Conservation (phyloP, 2,113 vertebrate species). For the Gopherus flavomarginatus region DNA sequence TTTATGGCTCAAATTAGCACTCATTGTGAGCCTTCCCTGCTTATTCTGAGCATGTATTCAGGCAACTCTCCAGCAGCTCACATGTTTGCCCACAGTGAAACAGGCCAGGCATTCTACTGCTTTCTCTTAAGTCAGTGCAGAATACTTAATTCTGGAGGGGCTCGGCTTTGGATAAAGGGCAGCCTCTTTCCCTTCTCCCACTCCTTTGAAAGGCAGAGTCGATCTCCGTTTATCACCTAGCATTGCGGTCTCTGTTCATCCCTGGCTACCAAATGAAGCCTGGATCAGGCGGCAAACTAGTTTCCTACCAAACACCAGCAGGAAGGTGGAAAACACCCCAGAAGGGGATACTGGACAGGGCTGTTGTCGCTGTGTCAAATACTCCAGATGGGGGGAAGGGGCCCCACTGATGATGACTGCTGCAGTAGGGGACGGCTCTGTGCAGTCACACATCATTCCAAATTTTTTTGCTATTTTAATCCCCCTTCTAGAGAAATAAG, state of each 20-base stretch:
- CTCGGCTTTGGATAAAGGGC: background rate
- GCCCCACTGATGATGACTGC: background rate
- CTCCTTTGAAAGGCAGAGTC: background rate
- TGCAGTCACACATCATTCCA: background rate
- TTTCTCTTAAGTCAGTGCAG: background rate
- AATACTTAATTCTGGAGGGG: background rate
- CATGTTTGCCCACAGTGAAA: background rate
- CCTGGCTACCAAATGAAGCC: background rate
- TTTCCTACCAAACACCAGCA: background rate
- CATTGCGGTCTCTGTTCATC: background rate
- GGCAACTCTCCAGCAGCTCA: background rate
- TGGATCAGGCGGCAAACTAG: background rate
- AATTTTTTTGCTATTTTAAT: background rate
- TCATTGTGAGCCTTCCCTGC: background rate
- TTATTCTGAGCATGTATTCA: background rate
- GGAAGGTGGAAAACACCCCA: background rate
- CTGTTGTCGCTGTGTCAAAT: background rate
- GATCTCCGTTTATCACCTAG: background rate
- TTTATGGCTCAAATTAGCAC: background rate
- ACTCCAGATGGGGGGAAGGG: background rate
- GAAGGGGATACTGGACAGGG: background rate
- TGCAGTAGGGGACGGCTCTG: background rate
- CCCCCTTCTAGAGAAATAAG: background rate
- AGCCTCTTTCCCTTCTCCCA: background rate
- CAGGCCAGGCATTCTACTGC: background rate